phyloP scores from a whole-genome alignment of 2,888 invertebrate genomes.

The Athripsodes cinereus region DNA sequence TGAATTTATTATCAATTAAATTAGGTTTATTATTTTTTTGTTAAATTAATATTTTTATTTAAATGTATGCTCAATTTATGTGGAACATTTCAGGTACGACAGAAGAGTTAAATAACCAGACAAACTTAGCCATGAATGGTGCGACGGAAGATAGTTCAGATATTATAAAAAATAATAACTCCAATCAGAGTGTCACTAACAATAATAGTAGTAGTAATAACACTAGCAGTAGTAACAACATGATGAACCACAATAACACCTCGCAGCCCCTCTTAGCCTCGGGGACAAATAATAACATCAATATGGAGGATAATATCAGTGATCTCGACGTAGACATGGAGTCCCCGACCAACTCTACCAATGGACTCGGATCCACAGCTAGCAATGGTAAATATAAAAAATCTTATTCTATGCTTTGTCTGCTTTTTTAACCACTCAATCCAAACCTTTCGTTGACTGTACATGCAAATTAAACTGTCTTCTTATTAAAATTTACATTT shows the following conservation, averaged over 20 bases:
- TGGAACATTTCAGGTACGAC: slow-evolving; percentile 24
- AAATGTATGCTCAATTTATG: too few relatives aligned
- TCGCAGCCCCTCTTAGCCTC: neutral
- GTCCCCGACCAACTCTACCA: slow-evolving; percentile 25
- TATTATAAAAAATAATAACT: slow-evolving; percentile 31
- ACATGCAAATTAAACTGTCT: too few relatives aligned
- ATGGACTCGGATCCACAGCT: slow-evolving; percentile 27
- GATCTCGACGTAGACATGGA: slow-evolving; percentile 45
- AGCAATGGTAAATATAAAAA: slow-evolving; percentile 25
- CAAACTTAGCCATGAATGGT: slow-evolving; percentile 45
- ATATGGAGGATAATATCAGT: slow-evolving; percentile 31
- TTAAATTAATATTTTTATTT: too few relatives aligned
- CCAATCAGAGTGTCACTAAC: neutral
- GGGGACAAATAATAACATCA: neutral
- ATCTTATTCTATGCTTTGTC: too few relatives aligned
- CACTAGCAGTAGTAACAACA: neutral
- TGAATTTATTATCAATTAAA: too few relatives aligned
- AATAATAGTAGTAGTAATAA: neutral
- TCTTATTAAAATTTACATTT: too few relatives aligned
- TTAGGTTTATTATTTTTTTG: too few relatives aligned
- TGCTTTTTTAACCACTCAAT: neutral
- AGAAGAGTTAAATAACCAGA: slow-evolving; percentile 50
- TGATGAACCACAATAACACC: neutral
- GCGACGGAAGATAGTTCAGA: slow-evolving; percentile 29
- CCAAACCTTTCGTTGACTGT: neutral